These are phyloP conservation scores for Acrocephalus scirpaceus DNA, from an alignment of 2,797 vertebrate genomes.

Conservation along the genomic window DNA sequence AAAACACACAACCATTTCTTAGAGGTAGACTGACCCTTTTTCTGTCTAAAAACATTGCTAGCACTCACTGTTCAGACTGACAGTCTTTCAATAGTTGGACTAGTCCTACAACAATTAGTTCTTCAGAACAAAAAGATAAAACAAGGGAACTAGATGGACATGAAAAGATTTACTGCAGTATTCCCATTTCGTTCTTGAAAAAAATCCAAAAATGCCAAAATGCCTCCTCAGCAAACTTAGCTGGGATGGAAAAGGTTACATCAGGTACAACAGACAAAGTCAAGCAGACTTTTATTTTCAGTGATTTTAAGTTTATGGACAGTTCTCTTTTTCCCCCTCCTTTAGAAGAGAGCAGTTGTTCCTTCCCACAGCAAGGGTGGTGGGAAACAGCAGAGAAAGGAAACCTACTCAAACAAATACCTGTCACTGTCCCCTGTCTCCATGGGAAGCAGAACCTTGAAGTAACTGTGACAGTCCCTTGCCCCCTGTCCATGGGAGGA, in stretches of 20 bases:
- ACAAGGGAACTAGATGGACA: background rate
- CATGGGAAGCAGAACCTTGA: background rate
- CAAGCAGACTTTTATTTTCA: background rate
- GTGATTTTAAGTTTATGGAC: background rate
- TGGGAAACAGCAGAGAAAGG: background rate
- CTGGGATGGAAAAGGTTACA: background rate
- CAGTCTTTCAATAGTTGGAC: background rate
- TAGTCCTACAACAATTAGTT: background rate
- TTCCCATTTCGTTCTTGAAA: background rate
- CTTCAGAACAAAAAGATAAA: background rate
- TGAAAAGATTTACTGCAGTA: background rate
- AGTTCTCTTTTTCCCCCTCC: background rate
- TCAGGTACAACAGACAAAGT: background rate
- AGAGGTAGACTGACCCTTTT: background rate
- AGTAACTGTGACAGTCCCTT: background rate
- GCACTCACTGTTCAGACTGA: background rate
- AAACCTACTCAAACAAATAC: background rate
- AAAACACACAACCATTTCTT: background rate
- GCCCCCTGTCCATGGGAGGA: background rate
- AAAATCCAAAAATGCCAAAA: background rate
- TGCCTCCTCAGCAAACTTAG: background rate
- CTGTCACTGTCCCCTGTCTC: background rate
- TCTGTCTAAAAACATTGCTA: background rate
- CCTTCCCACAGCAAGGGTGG: background rate
- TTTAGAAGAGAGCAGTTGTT: background rate